Evolutionary conservation across 2,797 vertebrate genomes (phyloP).

Genomic region (Brotula barbata): DNA sequence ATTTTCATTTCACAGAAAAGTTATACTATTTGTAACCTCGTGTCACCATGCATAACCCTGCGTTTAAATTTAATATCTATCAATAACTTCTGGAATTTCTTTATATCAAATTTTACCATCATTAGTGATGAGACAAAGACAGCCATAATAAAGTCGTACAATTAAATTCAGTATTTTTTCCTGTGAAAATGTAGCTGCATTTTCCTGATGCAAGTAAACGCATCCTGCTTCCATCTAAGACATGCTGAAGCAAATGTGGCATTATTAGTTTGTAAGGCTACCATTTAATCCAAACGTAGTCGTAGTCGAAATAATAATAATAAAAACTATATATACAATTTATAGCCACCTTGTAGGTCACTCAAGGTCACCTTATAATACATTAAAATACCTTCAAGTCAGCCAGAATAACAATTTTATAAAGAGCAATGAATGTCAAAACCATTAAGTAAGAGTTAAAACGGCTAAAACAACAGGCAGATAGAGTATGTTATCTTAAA

Average conservation of each 20-base stretch:
- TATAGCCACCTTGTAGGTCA: too few species aligned
- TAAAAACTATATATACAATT: too few species aligned
- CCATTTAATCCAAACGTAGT: conserved; percentile 22
- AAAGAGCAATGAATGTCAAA: too few species aligned
- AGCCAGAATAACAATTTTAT: too few species aligned
- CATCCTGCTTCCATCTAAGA: background rate
- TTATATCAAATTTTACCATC: background rate
- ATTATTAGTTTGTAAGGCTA: conserved; percentile 18
- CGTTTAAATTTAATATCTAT: background rate
- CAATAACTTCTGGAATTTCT: too few species aligned
- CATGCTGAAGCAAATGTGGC: conserved; percentile 9
- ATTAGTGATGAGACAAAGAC: background rate
- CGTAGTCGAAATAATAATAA: too few species aligned
- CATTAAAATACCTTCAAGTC: too few species aligned
- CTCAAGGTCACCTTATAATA: conserved; percentile 38
- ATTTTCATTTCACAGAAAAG: background rate
- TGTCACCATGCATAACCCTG: background rate
- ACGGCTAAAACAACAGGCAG: too few species aligned
- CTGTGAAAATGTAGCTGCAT: background rate
- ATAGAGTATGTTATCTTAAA: too few species aligned
- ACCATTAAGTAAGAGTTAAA: too few species aligned
- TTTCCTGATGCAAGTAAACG: background rate
- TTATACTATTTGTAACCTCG: background rate
- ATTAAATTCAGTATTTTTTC: background rate
- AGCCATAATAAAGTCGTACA: background rate